Conservation (phyloP, 2,888 invertebrate genomes). For the Xylophagus ater region DNA sequence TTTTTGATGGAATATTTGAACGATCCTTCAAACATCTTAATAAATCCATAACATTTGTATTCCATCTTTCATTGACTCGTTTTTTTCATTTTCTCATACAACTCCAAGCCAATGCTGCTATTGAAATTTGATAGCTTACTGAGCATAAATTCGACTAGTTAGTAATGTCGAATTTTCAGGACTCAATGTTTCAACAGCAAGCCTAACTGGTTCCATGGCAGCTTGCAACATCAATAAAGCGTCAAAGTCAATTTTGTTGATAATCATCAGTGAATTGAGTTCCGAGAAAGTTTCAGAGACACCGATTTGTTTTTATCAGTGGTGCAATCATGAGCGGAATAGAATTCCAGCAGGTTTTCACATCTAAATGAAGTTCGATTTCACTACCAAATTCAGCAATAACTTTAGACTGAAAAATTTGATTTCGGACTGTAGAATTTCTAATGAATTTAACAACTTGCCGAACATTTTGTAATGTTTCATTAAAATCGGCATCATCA, state of each 20-base stretch:
- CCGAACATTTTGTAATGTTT: background rate
- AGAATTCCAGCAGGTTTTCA: slow-evolving; percentile 2
- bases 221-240: no score
- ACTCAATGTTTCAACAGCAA: slow-evolving; percentile 1
- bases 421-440: slow-evolving; percentile 2
- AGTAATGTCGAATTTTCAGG: slow-evolving; percentile 2
- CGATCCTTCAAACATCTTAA: background rate
- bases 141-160: background rate
- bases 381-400: background rate
- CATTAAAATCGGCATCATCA: slow-evolving; percentile 1
- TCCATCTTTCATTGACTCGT: slow-evolving; percentile 5
- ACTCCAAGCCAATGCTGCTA: background rate
- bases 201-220: no score
- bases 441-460: slow-evolving; percentile 1
- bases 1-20: background rate
- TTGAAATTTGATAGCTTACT: background rate
- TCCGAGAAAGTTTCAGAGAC: no score
- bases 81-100: background rate
- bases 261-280: no score
- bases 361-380: slow-evolving; percentile 2
- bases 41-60: slow-evolving; percentile 1
- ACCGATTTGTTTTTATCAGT: slow-evolving; percentile 2
- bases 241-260: no score
- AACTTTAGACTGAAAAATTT: slow-evolving; percentile 3
- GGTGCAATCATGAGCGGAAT: slow-evolving; percentile 1